A percentile compares a stretch with the other conserved stretches of the same genome.
phyloP scores from a whole-genome alignment of 2,888 invertebrate species.

The Cheilosia grossa region DNA sequence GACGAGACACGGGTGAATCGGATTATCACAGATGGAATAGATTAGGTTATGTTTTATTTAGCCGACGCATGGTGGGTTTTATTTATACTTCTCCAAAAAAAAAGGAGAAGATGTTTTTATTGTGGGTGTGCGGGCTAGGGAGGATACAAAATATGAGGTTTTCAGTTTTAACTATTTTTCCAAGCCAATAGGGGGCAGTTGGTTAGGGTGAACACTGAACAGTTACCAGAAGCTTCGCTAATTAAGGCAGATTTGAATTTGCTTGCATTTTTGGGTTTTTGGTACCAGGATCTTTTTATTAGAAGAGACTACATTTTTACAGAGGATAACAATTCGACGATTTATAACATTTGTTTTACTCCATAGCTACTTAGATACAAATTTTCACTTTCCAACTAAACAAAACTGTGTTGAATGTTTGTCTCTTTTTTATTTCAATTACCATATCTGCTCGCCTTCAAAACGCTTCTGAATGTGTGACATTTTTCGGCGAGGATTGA shows the following conservation, averaged over 20 bases:
- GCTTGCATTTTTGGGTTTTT: no score
- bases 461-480: no score
- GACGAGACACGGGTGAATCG: constrained; percentile 29
- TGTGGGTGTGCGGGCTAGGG: not conserved
- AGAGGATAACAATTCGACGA: no score
- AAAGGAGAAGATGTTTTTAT: not conserved
- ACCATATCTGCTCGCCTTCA: not conserved
- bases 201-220: no score
- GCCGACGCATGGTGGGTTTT: not conserved
- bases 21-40: constrained; percentile 44
- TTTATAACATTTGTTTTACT: not conserved
- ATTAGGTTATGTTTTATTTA: constrained; percentile 31
- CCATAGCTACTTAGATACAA: not conserved
- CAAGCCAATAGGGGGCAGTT: no score
- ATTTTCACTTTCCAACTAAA: not conserved
- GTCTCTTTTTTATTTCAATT: not conserved
- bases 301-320: no score
- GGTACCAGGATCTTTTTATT: not conserved
- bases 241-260: no score
- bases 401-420: no score
- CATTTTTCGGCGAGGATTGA: not conserved
- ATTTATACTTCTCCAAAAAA: not conserved
- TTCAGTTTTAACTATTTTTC: no score
- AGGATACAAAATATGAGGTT: no score
- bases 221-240: no score